phyloP scores from a whole-genome alignment of 2,797 vertebrate species.

The Sebastiscus albofasciatus region DNA sequence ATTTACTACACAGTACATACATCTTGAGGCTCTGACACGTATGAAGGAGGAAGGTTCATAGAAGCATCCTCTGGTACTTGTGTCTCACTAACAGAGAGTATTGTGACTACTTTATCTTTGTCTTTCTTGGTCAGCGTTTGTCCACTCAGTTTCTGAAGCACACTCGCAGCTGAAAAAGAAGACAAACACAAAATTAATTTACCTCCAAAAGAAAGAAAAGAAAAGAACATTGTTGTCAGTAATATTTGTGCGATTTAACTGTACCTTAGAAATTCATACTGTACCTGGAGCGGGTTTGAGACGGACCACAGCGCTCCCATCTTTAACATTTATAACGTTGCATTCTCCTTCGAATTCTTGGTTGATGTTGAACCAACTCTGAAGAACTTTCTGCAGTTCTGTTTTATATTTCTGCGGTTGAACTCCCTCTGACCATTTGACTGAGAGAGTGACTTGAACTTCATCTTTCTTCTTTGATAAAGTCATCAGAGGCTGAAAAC shows the following conservation, averaged over 20 bases:
- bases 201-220: not conserved
- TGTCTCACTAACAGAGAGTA: not conserved
- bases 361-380: slow-evolving; percentile 36
- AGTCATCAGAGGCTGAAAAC: not conserved
- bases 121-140: accelerated
- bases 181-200: not conserved
- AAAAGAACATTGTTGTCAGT: not conserved
- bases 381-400: slow-evolving; percentile 16
- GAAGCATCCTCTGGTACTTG: not conserved
- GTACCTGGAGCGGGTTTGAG: slow-evolving; percentile 48
- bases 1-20: slow-evolving; percentile 38
- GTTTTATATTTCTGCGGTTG: accelerated
- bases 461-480: not conserved
- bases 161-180: not conserved
- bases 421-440: not conserved
- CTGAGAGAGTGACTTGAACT: not conserved
- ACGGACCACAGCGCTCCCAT: not conserved
- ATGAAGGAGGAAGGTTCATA: not conserved
- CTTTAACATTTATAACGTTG: accelerated
- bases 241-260: not conserved
- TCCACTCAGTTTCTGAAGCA: not conserved
- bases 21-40: not conserved
- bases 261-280: not conserved
- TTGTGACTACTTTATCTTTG: not conserved
- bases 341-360: accelerated